Percentiles rank a stretch among this genome's conserved stretches.
These are phyloP conservation scores for Cinara cedri DNA, from an alignment of 2,888 invertebrate genomes.

Conservation along the genomic window DNA sequence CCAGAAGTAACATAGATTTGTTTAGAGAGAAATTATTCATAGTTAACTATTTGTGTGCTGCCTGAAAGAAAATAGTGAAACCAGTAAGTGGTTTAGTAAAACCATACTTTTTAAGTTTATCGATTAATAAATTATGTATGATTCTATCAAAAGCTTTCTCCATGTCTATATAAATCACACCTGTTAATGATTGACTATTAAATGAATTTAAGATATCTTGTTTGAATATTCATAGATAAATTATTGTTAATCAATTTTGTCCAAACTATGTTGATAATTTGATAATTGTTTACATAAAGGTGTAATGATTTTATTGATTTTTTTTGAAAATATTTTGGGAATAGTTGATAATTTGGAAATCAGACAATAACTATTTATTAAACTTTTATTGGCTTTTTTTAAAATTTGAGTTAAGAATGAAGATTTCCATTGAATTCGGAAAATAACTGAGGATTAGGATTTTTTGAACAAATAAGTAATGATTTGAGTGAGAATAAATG, in stretches of 20 bases:
- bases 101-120: background rate
- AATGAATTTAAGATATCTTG: no score
- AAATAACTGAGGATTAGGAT: background rate
- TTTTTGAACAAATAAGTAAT: no score
- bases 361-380: slow-evolving; percentile 5
- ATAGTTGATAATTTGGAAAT: slow-evolving; percentile 9
- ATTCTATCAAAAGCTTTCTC: background rate
- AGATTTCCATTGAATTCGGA: no score
- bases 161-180: no score
- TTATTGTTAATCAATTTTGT: no score
- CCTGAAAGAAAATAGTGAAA: background rate
- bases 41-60: background rate
- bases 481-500: no score
- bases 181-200: no score
- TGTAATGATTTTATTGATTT: background rate
- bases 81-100: background rate
- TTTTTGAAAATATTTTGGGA: background rate
- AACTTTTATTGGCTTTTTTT: slow-evolving; percentile 8
- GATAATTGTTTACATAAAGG: no score
- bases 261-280: no score
- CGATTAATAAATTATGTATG: background rate
- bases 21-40: background rate
- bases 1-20: background rate
- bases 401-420: background rate
- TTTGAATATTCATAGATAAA: no score